Evolutionary conservation across 2,797 vertebrate species (phyloP), one percentile per base, ranked within the genome.

Genomic region (Sphaeramia orbicularis): DNA sequence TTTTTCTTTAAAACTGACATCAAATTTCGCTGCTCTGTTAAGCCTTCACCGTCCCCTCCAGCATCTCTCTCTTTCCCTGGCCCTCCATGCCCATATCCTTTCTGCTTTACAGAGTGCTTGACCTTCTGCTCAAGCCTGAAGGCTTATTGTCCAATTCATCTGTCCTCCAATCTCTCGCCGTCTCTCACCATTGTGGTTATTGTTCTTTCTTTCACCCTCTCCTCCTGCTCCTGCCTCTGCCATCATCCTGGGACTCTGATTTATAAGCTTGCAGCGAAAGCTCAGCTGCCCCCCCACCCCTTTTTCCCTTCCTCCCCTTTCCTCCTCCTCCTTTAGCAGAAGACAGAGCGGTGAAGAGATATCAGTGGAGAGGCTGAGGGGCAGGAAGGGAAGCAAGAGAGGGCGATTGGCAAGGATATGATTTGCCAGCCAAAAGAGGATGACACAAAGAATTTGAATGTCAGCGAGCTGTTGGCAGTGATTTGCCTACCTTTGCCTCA

Each of bases 71-170:
- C 49, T 9, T 15, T 54, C 43, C 37, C 11, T 0, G 2, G 6
- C 32, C 52, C 49, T 63, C 56, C 37, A 11, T 65, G 55, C 19
- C 38, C 18, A 1, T 71, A 45, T 68, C 64, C 35, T 48, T 50
- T 47, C 58, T 67, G 43, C 49, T 74, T 73, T 48, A 60, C 65
- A n/a, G 40, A 76, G 38, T 14, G 21, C 53, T 35, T 65, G 79
- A 80, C 84, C 81, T 84, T 72, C 74, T 77, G 68, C 62, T 66
- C 18, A 10, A 50, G 53, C 75, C 65, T 40, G 4, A 72, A 72
- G 82, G 71, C 80, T 90, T 81, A 80, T 86, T 83, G 85, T 86
- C 68, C 65, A 69, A 80, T 74, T 83, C 84, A 74, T 84, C 84
- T 85, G 75, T 52, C 56, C 55, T 73, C 72, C 81, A 65, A 78